phyloP scores from a whole-genome alignment of 2,888 invertebrate species.

The Pollenia angustigena region DNA sequence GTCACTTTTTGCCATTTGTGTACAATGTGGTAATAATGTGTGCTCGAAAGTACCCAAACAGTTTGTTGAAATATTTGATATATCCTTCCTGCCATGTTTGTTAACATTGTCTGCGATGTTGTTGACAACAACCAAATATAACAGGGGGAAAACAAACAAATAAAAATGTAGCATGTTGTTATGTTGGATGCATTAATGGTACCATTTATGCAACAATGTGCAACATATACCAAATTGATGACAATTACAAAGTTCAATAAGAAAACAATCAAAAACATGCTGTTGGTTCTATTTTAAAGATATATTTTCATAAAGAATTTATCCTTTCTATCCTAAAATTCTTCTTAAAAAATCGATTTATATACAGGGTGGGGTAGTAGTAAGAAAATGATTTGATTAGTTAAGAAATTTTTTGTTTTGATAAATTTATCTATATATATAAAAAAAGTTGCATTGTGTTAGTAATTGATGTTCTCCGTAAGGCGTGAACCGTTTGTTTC shows the following conservation, averaged over 20 bases:
- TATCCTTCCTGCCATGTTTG: slow-evolving; percentile 57
- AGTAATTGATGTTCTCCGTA: too few relatives aligned
- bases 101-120: slow-evolving; percentile 49
- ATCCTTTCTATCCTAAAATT: too few relatives aligned
- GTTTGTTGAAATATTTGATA: slow-evolving; percentile 49
- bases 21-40: neutral
- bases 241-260: slow-evolving; percentile 8
- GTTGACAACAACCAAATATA: slow-evolving; percentile 44
- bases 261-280: slow-evolving; percentile 1
- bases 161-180: neutral
- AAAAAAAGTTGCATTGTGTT: too few relatives aligned
- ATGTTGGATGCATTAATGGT: slow-evolving; percentile 32
- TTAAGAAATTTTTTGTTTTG: too few relatives aligned
- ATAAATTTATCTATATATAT: too few relatives aligned
- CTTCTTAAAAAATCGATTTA: too few relatives aligned
- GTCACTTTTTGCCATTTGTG: neutral
- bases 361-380: too few relatives aligned
- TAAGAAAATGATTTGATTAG: too few relatives aligned
- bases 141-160: slow-evolving; percentile 23
- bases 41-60: slow-evolving; percentile 10
- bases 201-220: slow-evolving; percentile 26
- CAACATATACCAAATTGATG: neutral
- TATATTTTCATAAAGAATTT: neutral
- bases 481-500: too few relatives aligned
- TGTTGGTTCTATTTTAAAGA: slow-evolving; percentile 10